These are phyloP conservation scores for Ammodytes marinus DNA, from an alignment of 2,113 vertebrate genomes.

Conservation along the genomic window DNA sequence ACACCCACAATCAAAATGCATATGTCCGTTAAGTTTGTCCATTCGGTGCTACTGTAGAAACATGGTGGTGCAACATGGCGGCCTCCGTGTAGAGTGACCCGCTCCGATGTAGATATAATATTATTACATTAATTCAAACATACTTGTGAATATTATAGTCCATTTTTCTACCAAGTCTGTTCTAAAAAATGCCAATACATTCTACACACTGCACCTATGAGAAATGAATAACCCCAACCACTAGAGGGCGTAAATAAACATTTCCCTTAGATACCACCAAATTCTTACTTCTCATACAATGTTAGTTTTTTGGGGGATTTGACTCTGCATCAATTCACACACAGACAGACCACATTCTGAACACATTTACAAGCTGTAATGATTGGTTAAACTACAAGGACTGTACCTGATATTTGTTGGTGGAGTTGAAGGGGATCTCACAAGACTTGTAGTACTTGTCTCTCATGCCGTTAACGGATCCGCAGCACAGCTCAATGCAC, in stretches of 20 bases:
- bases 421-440: conserved; percentile 96
- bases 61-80: no score
- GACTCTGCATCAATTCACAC: not conserved
- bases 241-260: conserved; percentile 34
- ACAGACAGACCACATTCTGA: not conserved
- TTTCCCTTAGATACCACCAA: not conserved
- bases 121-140: no score
- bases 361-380: not conserved
- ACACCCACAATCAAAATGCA: no score
- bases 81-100: no score
- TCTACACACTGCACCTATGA: not conserved
- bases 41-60: no score
- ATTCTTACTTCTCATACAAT: not conserved
- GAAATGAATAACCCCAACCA: not conserved
- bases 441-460: conserved; percentile 88
- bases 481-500: conserved; percentile 93
- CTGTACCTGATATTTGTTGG: conserved; percentile 95
- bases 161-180: no score
- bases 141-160: no score
- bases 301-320: not conserved
- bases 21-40: no score
- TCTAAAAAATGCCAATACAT: no score
- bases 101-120: no score
- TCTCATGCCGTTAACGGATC: conserved; percentile 89
- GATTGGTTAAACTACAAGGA: not conserved